These are phyloP conservation scores for Erynnis tages DNA, from an alignment of 2,888 invertebrate genomes.

Conservation along the genomic window DNA sequence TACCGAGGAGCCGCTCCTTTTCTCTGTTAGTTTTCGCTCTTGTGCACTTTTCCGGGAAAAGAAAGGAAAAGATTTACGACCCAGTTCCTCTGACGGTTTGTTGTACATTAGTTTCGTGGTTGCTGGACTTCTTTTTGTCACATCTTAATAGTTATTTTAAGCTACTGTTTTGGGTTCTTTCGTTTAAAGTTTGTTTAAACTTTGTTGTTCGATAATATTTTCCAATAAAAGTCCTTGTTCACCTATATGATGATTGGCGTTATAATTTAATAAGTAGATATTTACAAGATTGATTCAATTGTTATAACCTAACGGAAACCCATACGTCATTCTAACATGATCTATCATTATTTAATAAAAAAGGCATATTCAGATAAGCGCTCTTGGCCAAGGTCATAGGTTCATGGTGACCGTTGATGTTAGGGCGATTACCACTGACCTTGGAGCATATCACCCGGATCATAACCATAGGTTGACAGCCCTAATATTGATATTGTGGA, in stretches of 20 bases:
- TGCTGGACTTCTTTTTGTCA: constrained; percentile 8
- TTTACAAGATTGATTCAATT: not conserved
- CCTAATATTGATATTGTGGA: constrained; percentile 14
- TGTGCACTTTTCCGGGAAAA: constrained; percentile 66
- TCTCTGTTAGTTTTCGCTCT: constrained; percentile 68
- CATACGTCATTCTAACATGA: constrained; percentile 9
- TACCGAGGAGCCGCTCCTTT: constrained; percentile 59
- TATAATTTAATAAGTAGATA: not conserved
- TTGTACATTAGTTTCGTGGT: constrained; percentile 13
- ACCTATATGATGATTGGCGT: no score
- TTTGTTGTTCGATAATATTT: no score
- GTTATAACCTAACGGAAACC: not conserved
- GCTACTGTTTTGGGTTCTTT: no score
- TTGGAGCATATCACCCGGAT: constrained; percentile 13
- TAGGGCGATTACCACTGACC: constrained; percentile 24
- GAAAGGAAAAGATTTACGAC: constrained; percentile 68
- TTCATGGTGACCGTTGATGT: constrained; percentile 17
- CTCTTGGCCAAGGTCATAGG: constrained; percentile 11
- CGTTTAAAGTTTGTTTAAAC: no score
- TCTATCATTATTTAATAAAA: constrained; percentile 17
- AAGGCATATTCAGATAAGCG: constrained; percentile 7
- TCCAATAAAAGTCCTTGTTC: no score
- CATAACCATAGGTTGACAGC: constrained; percentile 15
- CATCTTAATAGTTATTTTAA: not conserved
- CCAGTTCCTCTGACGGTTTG: constrained; percentile 30